Base-by-base conservation (phyloP, 2,113 vertebrate species). In the Myocastor coypus region DNA sequence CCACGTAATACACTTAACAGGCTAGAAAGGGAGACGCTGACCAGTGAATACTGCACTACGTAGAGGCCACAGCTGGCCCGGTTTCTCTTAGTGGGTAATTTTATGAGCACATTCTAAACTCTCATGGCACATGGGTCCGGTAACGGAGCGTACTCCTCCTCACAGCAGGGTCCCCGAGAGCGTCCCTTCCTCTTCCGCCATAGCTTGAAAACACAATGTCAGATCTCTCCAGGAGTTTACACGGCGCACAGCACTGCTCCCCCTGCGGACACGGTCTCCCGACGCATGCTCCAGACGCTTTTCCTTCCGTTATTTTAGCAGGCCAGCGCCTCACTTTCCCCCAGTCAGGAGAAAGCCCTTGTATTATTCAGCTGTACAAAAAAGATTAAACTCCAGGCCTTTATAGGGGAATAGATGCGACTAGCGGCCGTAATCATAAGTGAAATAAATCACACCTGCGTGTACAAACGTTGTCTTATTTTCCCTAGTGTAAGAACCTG, bases 91-190 rank as follows among this genome's bases (percentile, higher is more conserved):
- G 63, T 73, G 80, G n/a, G 22, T 84, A 91, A 24, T 95, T 92
- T 92, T 73, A 55, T 83, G 86, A 83, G 46, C 8, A 85, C 52
- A 82, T 85, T 94, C 68, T 95, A 89, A 94, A 93, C 14, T 88
- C 89, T 85, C 64, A 32, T 34, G 83, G 42, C 57, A 96, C 92
- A 92, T 34, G 11, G 16, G 24, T 95, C 73, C 40, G 59, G 24
- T 77, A 32, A 61, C 66, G 85, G 73, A 94, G 81, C 13, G 75
- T 63, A 34, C 86, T 37, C 0, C 77, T 24, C 9, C 1, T 59
- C 37, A 64, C 22, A 64, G 13, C 50, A 16, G 7, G 50, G 46
- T 61, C 37, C 10, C 20, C 5, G 32, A 26, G 5, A 64, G 37
- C 46, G 69, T 37, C 68, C n/a, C 32, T 52, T 42, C 6, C 57